phyloP scores from a whole-genome alignment of 2,797 vertebrate species.

The Aeoliscus strigatus region DNA sequence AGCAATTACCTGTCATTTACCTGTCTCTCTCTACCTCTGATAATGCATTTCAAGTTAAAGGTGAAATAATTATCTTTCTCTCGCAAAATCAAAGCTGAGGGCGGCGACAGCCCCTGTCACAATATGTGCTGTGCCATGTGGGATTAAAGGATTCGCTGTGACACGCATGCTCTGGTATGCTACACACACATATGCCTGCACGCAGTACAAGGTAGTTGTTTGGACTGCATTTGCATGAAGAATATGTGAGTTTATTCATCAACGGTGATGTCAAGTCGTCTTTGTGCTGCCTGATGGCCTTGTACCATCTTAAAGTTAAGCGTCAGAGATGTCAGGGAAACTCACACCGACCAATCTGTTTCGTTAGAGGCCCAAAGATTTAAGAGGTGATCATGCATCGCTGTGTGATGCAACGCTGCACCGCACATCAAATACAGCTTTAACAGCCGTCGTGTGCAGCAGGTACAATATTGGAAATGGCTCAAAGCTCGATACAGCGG shows the following conservation, averaged over 20 bases:
- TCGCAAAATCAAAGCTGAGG: slow-evolving; percentile 61
- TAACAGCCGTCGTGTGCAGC: no score
- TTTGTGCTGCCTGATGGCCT: slow-evolving; percentile 10
- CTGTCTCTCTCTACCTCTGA: slow-evolving; percentile 60
- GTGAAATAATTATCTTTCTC: slow-evolving; percentile 72
- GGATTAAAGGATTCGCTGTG: slow-evolving; percentile 53
- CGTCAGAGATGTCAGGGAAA: slow-evolving; percentile 4
- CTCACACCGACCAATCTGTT: not conserved
- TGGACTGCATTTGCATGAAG: slow-evolving; percentile 34
- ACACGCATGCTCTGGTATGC: slow-evolving; percentile 21
- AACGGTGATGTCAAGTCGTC: slow-evolving; percentile 17
- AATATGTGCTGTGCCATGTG: slow-evolving; percentile 55
- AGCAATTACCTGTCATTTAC: slow-evolving; percentile 77
- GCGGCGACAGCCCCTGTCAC: slow-evolving; percentile 56
- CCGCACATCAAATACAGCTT: no score
- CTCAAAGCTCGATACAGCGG: no score
- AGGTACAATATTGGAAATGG: no score
- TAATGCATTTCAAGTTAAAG: slow-evolving; percentile 73
- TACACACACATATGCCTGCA: slow-evolving; percentile 20
- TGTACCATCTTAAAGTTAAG: slow-evolving; percentile 31
- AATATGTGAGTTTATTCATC: not conserved
- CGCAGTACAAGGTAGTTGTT: slow-evolving; percentile 24
- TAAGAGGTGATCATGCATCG: not conserved
- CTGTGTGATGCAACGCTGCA: not conserved
- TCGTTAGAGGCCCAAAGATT: not conserved